Percentiles rank a stretch among this genome's conserved stretches.
Evolutionary conservation across 2,113 vertebrate species (phyloP).

Genomic region (Grantiella picta): DNA sequence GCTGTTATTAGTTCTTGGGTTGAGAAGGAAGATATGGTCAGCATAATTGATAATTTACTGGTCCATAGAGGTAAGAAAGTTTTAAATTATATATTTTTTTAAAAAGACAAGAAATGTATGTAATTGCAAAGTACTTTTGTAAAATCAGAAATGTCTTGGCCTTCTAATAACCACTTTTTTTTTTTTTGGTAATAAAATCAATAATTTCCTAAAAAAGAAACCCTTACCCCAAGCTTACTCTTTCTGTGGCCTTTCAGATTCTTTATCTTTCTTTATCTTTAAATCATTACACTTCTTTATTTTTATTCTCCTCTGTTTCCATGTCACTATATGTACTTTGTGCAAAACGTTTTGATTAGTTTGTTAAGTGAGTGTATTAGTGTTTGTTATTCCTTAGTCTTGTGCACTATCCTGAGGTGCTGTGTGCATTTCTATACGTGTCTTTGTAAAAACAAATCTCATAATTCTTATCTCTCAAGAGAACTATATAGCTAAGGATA

Average conservation of each 20-base stretch:
- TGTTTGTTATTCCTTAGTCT: neutral
- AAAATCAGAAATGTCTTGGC: neutral
- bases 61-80: neutral
- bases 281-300: neutral
- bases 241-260: neutral
- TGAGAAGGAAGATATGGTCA: neutral
- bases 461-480: neutral
- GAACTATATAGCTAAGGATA: neutral
- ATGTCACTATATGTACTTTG: neutral
- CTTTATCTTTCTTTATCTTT: neutral
- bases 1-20: neutral
- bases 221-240: neutral
- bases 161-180: neutral
- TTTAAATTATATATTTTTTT: neutral
- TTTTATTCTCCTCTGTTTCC: neutral
- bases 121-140: neutral
- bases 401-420: neutral
- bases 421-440: neutral
- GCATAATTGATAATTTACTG: neutral
- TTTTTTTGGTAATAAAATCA: neutral
- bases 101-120: accelerated
- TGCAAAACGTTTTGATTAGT: neutral
- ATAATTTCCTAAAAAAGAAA: neutral
- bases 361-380: neutral
- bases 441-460: neutral